Evolutionary conservation across 2,888 invertebrate genomes (phyloP).

Genomic region (Acrocyrtus sp.): DNA sequence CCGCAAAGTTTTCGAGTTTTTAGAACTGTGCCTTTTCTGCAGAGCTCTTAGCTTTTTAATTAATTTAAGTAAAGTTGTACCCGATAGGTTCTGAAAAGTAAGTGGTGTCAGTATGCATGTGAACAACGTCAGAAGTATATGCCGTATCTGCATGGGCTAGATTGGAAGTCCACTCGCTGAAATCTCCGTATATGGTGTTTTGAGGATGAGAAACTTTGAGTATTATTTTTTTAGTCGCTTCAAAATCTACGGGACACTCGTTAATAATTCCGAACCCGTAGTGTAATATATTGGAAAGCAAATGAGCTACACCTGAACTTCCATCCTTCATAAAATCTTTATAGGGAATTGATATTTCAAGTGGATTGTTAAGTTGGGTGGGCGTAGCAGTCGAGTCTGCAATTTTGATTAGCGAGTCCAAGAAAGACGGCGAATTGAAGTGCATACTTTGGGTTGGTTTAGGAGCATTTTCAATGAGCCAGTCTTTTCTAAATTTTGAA

Average conservation of each 20-base stretch:
- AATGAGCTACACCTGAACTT: conserved; percentile 40
- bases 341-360: conserved; percentile 39
- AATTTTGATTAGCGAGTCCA: background rate
- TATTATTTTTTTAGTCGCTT: conserved; percentile 71
- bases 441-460: background rate
- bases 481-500: conserved; percentile 69
- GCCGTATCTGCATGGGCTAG: conserved; percentile 77
- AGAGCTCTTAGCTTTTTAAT: conserved; percentile 65
- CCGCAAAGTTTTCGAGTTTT: too few relatives aligned
- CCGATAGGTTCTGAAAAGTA: conserved; percentile 82
- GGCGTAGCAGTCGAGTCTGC: background rate
- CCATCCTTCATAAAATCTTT: conserved; percentile 49
- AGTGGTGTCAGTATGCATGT: conserved; percentile 81
- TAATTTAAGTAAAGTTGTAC: conserved; percentile 65
- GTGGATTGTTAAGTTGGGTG: conserved; percentile 13
- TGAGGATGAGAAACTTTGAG: conserved; percentile 73
- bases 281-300: conserved; percentile 51
- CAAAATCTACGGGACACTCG: conserved; percentile 69
- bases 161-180: conserved; percentile 74
- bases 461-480: conserved; percentile 66
- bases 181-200: conserved; percentile 77
- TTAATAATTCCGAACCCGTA: conserved; percentile 59
- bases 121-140: conserved; percentile 75
- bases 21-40: conserved; percentile 63
- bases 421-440: background rate